Evolutionary conservation across 2,888 invertebrate species (phyloP).

Genomic region (Acleris holmiana): DNA sequence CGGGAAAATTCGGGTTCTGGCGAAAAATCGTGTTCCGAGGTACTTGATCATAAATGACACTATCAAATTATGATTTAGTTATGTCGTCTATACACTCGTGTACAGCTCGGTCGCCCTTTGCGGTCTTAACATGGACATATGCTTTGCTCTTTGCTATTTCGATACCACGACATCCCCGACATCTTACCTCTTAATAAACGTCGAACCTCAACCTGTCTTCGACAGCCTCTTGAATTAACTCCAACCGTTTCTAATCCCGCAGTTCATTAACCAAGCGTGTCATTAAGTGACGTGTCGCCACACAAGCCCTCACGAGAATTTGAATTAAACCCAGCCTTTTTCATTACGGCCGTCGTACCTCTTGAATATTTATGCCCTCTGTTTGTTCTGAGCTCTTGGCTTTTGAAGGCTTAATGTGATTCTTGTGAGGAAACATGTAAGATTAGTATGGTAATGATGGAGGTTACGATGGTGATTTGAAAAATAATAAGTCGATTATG

Average conservation of each 20-base stretch:
- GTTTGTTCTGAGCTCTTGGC: constrained; percentile 23
- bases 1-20: too few relatives aligned
- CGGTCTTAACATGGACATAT: too few relatives aligned
- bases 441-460: not conserved
- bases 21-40: too few relatives aligned
- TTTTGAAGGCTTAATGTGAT: constrained; percentile 33
- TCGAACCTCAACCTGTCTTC: not conserved
- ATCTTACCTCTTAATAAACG: constrained; percentile 13
- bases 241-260: constrained; percentile 22
- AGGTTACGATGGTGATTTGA: too few relatives aligned
- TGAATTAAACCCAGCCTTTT: constrained; percentile 36
- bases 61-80: too few relatives aligned
- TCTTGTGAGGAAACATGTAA: constrained; percentile 12
- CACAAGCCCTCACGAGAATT: constrained; percentile 30
- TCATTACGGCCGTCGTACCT: constrained; percentile 30
- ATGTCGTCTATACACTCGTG: too few relatives aligned
- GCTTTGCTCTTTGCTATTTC: not conserved
- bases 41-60: too few relatives aligned
- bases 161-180: not conserved
- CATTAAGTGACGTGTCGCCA: constrained; percentile 32
- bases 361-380: constrained; percentile 34
- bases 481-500: too few relatives aligned
- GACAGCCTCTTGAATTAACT: constrained; percentile 16
- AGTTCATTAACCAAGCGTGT: constrained; percentile 38
- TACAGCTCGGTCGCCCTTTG: too few relatives aligned